Evolutionary conservation across 92 coral and sea anemone genomes (phyloP).

Genomic region (Galaxea fascicularis): DNA sequence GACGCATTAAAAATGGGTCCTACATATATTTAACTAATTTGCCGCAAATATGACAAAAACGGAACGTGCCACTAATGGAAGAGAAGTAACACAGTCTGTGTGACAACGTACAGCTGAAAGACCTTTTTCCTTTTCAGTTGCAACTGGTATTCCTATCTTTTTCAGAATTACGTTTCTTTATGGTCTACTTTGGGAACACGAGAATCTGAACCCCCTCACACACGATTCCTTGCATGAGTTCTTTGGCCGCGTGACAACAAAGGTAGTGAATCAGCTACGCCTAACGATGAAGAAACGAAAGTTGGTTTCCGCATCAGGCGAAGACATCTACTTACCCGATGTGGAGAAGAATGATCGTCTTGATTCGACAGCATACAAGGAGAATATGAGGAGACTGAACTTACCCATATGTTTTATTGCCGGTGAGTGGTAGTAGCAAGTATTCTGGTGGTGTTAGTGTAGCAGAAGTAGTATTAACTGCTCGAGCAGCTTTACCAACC

Average conservation of each 20-base stretch:
- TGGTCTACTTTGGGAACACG: conserved; percentile 63
- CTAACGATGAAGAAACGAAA: conserved; percentile 16
- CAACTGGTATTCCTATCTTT: too few relatives aligned
- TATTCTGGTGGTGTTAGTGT: too few relatives aligned
- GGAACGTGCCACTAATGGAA: too few relatives aligned
- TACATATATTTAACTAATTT: too few relatives aligned
- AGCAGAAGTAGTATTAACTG: too few relatives aligned
- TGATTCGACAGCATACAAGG: conserved; percentile 20
- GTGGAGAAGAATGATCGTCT: conserved; percentile 33
- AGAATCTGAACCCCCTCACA: conserved; percentile 41
- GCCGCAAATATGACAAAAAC: too few relatives aligned
- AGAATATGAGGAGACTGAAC: conserved; percentile 23
- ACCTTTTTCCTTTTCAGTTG: too few relatives aligned
- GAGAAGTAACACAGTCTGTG: too few relatives aligned
- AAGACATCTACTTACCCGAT: conserved; percentile 62
- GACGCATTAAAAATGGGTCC: too few relatives aligned
- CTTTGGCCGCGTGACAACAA: conserved; percentile 53
- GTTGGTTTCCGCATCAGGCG: conserved; percentile 37
- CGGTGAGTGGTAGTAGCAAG: conserved; percentile 22
- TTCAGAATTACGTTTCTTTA: conserved; percentile 51
- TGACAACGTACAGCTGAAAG: too few relatives aligned
- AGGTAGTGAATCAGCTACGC: conserved; percentile 26
- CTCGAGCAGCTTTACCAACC: too few relatives aligned
- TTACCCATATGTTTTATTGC: conserved; percentile 33
- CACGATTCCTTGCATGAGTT: conserved; percentile 42